Evolutionary conservation across 2,113 vertebrate species (phyloP).

Genomic region (Pao palembangensis): DNA sequence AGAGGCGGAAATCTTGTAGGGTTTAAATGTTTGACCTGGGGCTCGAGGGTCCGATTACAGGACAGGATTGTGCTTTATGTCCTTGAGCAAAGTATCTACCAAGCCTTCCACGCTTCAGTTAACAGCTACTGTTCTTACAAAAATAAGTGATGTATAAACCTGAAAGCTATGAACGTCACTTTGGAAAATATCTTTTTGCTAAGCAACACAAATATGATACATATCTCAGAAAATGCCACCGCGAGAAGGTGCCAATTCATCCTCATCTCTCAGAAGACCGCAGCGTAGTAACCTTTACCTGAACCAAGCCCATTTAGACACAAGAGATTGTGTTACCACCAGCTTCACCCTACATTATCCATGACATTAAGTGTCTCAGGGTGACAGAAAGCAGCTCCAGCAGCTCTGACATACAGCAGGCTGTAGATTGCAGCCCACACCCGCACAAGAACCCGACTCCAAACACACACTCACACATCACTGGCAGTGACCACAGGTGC

Average conservation of each 20-base stretch:
- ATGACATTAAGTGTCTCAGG: slow-evolving; percentile 44
- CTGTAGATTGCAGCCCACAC: slow-evolving; percentile 27
- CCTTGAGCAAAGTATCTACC: slow-evolving; percentile 66
- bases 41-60: slow-evolving; percentile 62
- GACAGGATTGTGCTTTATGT: slow-evolving; percentile 52
- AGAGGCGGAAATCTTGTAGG: slow-evolving; percentile 44
- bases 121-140: slow-evolving; percentile 60
- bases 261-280: slow-evolving; percentile 44
- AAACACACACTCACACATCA: slow-evolving; percentile 54
- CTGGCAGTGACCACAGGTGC: slow-evolving; percentile 67
- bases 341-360: slow-evolving; percentile 45
- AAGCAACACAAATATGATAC: slow-evolving; percentile 53
- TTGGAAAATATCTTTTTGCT: slow-evolving; percentile 56
- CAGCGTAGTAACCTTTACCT: slow-evolving; percentile 55
- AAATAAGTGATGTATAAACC: slow-evolving; percentile 76
- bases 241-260: slow-evolving; percentile 38
- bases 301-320: slow-evolving; percentile 53
- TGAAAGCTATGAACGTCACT: slow-evolving; percentile 57
- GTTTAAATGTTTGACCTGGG: slow-evolving; percentile 58
- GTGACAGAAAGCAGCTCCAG: slow-evolving; percentile 28
- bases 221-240: slow-evolving; percentile 37
- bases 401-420: slow-evolving; percentile 13
- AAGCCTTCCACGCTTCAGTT: slow-evolving; percentile 61
- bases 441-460: slow-evolving; percentile 50
- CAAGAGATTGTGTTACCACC: slow-evolving; percentile 51